Conservation (phyloP, 2,888 invertebrate genomes). For the Hymenopus coronatus region DNA sequence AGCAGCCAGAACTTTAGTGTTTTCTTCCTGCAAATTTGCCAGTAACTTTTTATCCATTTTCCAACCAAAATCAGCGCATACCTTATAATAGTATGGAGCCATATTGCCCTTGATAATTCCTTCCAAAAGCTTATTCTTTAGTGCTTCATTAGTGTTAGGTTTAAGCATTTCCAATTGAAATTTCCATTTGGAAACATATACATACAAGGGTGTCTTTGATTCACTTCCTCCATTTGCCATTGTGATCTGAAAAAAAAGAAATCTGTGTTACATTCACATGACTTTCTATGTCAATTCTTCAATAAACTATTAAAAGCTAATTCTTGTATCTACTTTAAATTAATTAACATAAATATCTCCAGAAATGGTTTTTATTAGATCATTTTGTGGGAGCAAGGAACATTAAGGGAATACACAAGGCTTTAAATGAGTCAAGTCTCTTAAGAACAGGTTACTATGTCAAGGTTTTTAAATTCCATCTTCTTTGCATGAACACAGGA, state of each 20-base stretch:
- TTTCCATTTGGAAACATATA: conserved; percentile 12
- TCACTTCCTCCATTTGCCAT: background rate
- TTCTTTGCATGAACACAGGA: too few species aligned
- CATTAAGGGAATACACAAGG: too few species aligned
- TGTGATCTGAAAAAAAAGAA: background rate
- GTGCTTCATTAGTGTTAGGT: background rate
- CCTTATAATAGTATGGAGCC: conserved; percentile 24
- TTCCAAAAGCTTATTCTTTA: conserved; percentile 9
- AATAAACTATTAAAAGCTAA: too few species aligned
- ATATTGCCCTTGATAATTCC: conserved; percentile 20
- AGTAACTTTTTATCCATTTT: background rate
- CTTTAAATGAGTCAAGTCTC: too few species aligned
- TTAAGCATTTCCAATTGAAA: conserved; percentile 11
- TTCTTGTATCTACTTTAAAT: too few species aligned
- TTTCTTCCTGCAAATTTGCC: conserved; percentile 1
- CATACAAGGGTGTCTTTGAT: background rate
- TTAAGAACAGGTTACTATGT: too few species aligned
- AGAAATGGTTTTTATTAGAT: too few species aligned
- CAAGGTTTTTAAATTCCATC: too few species aligned
- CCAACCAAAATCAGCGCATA: conserved; percentile 25
- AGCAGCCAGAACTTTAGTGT: background rate
- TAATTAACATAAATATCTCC: too few species aligned
- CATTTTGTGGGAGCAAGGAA: too few species aligned
- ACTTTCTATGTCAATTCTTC: too few species aligned
- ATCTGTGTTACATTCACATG: too few species aligned